Conservation (phyloP, 2,797 vertebrate genomes). For the Spinibarbus caldwelli region DNA sequence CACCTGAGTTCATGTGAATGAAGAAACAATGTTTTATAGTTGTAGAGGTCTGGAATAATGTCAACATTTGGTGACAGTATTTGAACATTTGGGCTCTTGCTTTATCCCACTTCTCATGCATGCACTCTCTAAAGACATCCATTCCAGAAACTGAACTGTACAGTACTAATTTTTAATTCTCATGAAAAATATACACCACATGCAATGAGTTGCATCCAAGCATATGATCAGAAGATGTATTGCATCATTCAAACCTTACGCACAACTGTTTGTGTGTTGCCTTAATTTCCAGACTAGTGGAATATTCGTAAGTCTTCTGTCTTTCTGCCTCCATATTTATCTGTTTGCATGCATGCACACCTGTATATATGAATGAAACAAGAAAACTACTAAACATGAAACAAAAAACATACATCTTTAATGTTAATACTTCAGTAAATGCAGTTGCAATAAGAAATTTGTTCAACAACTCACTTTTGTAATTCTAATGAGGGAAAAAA, state of each 20-base stretch:
- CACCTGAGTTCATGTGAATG: not conserved
- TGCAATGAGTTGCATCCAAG: not conserved
- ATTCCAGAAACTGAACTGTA: not conserved
- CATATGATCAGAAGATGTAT: not conserved
- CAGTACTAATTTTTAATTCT: not conserved
- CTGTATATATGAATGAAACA: not conserved
- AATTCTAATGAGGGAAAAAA: not conserved
- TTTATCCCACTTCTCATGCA: not conserved
- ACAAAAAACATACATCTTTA: not conserved
- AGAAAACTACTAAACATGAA: not conserved
- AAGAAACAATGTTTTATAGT: not conserved
- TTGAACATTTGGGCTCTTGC: not conserved
- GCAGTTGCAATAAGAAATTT: too few species aligned
- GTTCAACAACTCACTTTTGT: not conserved
- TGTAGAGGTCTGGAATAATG: too few species aligned
- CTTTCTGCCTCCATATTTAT: not conserved
- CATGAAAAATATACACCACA: not conserved
- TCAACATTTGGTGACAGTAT: not conserved
- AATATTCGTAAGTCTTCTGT: not conserved
- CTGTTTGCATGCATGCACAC: not conserved
- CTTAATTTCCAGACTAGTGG: not conserved
- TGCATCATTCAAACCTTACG: not conserved
- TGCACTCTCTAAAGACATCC: not conserved
- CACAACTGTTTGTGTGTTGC: not conserved
- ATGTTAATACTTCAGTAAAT: too few species aligned